Evolutionary conservation across 2,113 vertebrate genomes (phyloP), one percentile per base, ranked within the genome.

Genomic region (Gracilinanus agilis): DNA sequence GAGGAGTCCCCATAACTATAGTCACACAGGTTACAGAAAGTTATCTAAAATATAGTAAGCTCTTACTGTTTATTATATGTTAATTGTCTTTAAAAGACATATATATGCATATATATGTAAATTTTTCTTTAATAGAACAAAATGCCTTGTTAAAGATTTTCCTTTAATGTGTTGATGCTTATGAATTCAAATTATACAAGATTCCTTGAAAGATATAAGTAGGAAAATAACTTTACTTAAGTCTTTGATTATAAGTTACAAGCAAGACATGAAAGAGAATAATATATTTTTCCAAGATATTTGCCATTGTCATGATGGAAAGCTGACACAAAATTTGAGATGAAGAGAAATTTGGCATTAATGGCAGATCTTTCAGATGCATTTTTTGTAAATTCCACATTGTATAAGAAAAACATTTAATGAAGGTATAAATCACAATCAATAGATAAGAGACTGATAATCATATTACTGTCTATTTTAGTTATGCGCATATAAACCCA

Each of bases 361-460:
- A 56, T 56, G 24, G 24, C 55, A 56, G 25, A 6, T 8, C 25
- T 56, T 67, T 67, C 58, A 34, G 58, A 67, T 67, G 27, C 10
- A 67, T 67, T 67, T 67, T 34, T 67, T 67, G 29, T 34, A 34
- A 90, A 55, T 75, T 94, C 3, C 2, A 88, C 40, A 92, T 92
- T 89, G 58, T 44, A 54, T 54, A 24, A 58, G n/a, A 44, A 94
- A 95, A 92, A 29, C 3, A 90, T 91, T 88, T 67, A 91, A 44
- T 29, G 44, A 27, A 93, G 27, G 54, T 49, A 23, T 49, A 56
- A 55, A 89, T 91, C 27, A 90, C 95, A 54, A 21, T 67, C 7
- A n/a, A 44, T 3, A 24, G 13, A 75, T 3, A n/a, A 75, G 95
- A 95, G 95, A 44, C 5, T 44, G 12, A 44, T 55, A 55, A 44